Evolutionary conservation across 2,113 vertebrate genomes (phyloP), one percentile per base, ranked within the genome.

Genomic region (Tachycineta bicolor): DNA sequence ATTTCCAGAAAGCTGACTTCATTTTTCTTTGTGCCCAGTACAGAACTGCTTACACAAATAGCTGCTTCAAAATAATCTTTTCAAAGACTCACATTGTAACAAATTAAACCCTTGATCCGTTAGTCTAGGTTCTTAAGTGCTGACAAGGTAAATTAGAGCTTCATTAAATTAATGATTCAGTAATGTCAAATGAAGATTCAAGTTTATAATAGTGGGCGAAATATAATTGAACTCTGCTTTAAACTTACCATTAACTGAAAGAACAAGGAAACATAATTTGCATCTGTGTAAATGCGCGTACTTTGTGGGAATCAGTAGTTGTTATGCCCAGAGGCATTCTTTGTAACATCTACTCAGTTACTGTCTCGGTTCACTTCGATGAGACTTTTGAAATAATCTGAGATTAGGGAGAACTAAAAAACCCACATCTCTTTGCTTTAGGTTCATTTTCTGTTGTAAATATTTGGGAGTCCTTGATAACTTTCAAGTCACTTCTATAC

Each of bases 241-340:
- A 91, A 90, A 52, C 3, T 79, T 93, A 29, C 5, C 29, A 63
- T 94, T 82, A 65, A 76, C 44, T 15, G 1, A 41, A 63, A 80
- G 65, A 88, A 65, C 53, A 83, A 67, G 80, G 58, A 90, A 90
- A 69, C 67, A 59, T 77, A 67, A 96, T 91, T 93, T 69, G 43
- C 55, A 39, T 69, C 67, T 79, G 16, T 91, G 65, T 65, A 87
- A 85, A 88, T n/a, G 46, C 53, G 50, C n/a, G 28, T 85, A 26
- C 23, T 79, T 82, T 78, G 33, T 91, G 65, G 22, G 22, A 78
- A 17, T 68, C 65, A 39, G 31, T 73, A 93, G 80, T 43, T 73
- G 33, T 76, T 69, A 70, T 37, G 43, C 64, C 60, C 68, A 77
- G 52, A 43, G 92, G 75, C 79, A 46, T 93, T 95, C 67, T 74